Conservation (phyloP, 2,797 vertebrate species). For the Neosalanx taihuensis region DNA sequence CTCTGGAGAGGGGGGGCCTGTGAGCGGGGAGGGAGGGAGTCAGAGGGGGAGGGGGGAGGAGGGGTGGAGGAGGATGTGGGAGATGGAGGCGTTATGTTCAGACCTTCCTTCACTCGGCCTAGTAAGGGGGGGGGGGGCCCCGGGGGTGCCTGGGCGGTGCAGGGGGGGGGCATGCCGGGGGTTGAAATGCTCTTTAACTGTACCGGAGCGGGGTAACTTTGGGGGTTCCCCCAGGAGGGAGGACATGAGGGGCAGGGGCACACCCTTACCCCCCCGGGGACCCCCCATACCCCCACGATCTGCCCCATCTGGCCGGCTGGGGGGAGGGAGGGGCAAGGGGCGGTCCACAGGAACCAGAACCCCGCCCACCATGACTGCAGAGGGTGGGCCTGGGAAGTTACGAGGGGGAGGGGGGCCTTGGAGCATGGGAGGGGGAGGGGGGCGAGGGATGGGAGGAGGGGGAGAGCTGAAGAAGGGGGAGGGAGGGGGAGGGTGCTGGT, state of each 20-base stretch:
- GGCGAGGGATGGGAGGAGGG: conserved; percentile 21
- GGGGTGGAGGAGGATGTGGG: conserved; percentile 40
- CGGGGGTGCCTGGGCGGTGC: conserved; percentile 72
- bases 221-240: conserved; percentile 74
- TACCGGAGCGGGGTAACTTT: conserved; percentile 75
- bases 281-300: conserved; percentile 50
- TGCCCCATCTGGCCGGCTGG: conserved; percentile 51
- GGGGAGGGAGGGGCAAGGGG: conserved; percentile 56
- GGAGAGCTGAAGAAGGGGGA: conserved; percentile 34
- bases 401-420: conserved; percentile 39
- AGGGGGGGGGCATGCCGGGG: conserved; percentile 72
- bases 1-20: conserved; percentile 55
- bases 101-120: conserved; percentile 74
- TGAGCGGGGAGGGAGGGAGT: conserved; percentile 49
- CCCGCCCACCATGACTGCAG: conserved; percentile 74
- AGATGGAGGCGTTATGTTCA: conserved; percentile 68
- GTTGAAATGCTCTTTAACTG: conserved; percentile 81
- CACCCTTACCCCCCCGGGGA: conserved; percentile 50
- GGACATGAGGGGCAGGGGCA: conserved; percentile 59
- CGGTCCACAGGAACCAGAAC: conserved; percentile 71
- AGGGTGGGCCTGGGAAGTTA: conserved; percentile 54
- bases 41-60: conserved; percentile 51
- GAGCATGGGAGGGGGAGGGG: conserved; percentile 55
- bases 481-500: conserved; percentile 48
- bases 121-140: conserved; percentile 72